Conservation (phyloP, 2,888 invertebrate species). For the Lepidochitona cinerea region DNA sequence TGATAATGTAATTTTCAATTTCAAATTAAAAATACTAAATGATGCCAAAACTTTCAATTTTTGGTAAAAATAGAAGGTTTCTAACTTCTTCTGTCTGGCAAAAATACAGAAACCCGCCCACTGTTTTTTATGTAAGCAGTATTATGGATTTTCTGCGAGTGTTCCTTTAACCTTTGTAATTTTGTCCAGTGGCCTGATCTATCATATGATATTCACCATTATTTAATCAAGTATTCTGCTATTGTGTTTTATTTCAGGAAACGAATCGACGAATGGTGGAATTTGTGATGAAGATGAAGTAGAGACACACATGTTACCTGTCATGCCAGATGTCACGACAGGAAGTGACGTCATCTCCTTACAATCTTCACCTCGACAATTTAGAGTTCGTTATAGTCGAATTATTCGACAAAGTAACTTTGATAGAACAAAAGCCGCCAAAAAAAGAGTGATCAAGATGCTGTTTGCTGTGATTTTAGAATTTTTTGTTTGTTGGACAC, state of each 20-base stretch:
- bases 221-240: too few species aligned
- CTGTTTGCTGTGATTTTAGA: slow-evolving; percentile 89
- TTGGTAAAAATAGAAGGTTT: too few species aligned
- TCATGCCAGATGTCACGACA: slow-evolving; percentile 30
- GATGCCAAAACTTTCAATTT: too few species aligned
- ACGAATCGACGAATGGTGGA: not conserved
- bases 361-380: not conserved
- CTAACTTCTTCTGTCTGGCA: too few species aligned
- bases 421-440: slow-evolving; percentile 80
- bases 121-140: too few species aligned
- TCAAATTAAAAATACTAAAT: too few species aligned
- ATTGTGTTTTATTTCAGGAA: not conserved
- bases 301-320: slow-evolving; percentile 27
- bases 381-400: not conserved
- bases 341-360: slow-evolving; percentile 26
- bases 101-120: too few species aligned
- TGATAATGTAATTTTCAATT: too few species aligned
- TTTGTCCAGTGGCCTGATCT: too few species aligned
- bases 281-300: slow-evolving; percentile 34
- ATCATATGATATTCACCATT: too few species aligned
- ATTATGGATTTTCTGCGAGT: too few species aligned
- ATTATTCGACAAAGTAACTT: slow-evolving; percentile 76
- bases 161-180: too few species aligned
- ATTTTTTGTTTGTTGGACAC: slow-evolving; percentile 94
- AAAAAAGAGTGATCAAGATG: slow-evolving; percentile 77